These are phyloP conservation scores for Engystomops pustulosus DNA, from an alignment of 2,113 vertebrate species.

Conservation along the genomic window DNA sequence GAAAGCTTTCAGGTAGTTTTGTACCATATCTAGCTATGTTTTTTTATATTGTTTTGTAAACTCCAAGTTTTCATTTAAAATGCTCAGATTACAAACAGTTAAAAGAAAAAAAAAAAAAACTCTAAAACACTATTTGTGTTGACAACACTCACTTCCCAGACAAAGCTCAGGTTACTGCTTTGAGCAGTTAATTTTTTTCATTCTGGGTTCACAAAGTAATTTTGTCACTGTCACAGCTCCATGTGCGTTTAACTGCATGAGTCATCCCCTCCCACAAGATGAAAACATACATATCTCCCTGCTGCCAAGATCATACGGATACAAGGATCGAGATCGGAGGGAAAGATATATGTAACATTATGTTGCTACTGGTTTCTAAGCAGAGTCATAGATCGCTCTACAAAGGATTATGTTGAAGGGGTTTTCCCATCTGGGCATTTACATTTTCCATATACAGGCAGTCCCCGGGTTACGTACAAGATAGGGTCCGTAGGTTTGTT, in stretches of 20 bases:
- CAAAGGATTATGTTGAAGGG: neutral
- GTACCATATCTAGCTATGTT: too few relatives aligned
- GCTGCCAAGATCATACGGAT: neutral
- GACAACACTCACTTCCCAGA: neutral
- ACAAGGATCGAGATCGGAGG: neutral
- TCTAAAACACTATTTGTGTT: neutral
- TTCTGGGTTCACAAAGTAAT: neutral
- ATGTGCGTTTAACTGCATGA: neutral
- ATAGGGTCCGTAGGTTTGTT: too few relatives aligned
- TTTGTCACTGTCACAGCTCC: neutral
- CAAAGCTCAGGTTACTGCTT: neutral
- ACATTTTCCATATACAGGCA: too few relatives aligned
- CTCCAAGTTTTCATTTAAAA: neutral
- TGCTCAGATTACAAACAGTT: neutral
- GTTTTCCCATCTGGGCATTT: too few relatives aligned
- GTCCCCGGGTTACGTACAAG: too few relatives aligned
- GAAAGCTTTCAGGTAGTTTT: too few relatives aligned
- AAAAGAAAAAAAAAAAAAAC: too few relatives aligned
- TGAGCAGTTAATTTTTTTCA: neutral
- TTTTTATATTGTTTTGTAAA: too few relatives aligned
- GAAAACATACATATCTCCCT: constrained; percentile 6
- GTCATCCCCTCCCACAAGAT: neutral
- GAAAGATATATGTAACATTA: neutral
- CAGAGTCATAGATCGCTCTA: neutral
- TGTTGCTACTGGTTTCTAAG: neutral